Base-by-base conservation (phyloP, 2,888 invertebrate genomes). In the Aphodius sticticus region DNA sequence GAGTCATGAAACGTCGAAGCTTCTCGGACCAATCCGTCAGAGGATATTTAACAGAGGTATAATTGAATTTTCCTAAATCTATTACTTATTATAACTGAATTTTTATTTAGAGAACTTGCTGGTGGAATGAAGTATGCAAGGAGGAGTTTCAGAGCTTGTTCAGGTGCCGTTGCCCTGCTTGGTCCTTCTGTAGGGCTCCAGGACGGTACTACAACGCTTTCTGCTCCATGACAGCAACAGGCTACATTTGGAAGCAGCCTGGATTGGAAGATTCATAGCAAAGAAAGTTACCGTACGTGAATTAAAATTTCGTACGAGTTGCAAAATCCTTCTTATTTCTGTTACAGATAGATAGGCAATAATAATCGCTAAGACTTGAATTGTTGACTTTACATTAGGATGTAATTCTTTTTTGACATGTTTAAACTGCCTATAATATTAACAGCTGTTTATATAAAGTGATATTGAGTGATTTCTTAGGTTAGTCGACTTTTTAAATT, bases 81-180 rank as follows among this genome's bases (percentile, higher is more conserved):
- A 15, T 16, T 72, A 36, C 9, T 38, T 14, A 69, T 78, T 15
- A 15, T 36, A 37, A 77, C 37, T 37, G 35, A 38, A 12, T 70
- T 70, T 70, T 70, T 70, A 77, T 36, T 76, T 88, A 96, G 97
- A 93, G 97, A 87, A 96, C 95, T 77, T 97, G 97, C 89, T 97
- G 96, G 96, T 96, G 96, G 95, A 97, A 96, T 88, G 97, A 97
- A 91, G 94, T 96, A 16, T 97, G 97, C 90, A 97, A 97, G 87
- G 96, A 96, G 87, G 97, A 97, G 89, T 97, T 97, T 87, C 96
- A 96, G 89, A 94, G 92, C 83, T 91, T 95, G 84, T 97, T 97
- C 89, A 92, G 96, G 81, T 97, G 97, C 90, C 95, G 95, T 86
- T 97, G 97, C 86, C 97, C 97, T 0, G 93, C 94, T 81, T 96